phyloP scores from a whole-genome alignment of 2,797 vertebrate species.

The Semotilus atromaculatus region DNA sequence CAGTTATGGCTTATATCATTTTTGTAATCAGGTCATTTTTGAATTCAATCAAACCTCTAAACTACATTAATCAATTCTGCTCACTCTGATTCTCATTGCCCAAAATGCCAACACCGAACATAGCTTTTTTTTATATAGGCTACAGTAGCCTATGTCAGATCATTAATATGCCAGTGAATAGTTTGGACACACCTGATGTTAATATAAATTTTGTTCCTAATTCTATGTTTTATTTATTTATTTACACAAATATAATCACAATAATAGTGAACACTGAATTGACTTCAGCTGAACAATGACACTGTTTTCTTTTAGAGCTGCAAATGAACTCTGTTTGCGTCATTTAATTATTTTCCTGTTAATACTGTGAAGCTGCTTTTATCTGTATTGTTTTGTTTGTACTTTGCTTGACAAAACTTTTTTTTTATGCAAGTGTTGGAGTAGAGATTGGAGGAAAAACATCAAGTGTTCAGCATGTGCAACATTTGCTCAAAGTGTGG shows the following conservation, averaged over 20 bases:
- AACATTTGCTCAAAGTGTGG: neutral
- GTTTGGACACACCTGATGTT: neutral
- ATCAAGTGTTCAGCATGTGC: no score
- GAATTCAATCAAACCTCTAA: neutral
- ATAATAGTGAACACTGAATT: no score
- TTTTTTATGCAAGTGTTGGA: neutral
- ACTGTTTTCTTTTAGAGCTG: neutral
- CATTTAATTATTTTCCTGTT: no score
- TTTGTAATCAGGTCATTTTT: neutral
- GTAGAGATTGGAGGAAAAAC: neutral
- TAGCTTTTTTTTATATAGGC: neutral
- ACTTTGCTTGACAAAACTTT: no score
- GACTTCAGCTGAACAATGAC: no score
- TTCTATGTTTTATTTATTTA: neutral
- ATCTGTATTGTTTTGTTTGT: no score
- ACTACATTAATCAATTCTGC: neutral
- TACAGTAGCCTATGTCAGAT: neutral
- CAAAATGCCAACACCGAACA: neutral
- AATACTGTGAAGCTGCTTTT: no score
- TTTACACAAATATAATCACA: neutral
- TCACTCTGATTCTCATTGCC: neutral
- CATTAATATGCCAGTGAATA: neutral
- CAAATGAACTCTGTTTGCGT: neutral
- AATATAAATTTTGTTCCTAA: neutral
- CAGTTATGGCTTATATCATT: neutral